These are phyloP conservation scores for Scaptomyza graminum DNA, from an alignment of 1,140 invertebrate species.

Conservation along the genomic window DNA sequence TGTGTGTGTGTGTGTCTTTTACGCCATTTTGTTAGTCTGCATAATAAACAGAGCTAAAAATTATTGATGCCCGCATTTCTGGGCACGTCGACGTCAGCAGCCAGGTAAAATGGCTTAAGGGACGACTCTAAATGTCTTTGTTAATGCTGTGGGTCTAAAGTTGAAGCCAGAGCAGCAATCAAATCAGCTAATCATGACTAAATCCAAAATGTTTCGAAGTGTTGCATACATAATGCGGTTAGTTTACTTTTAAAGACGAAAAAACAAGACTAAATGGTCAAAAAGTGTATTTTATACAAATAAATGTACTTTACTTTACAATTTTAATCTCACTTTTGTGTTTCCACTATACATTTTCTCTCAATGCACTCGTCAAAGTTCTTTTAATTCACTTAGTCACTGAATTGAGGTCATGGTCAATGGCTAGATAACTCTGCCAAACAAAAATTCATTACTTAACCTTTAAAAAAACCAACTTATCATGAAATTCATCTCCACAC, in stretches of 20 bases:
- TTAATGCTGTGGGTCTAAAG: background rate
- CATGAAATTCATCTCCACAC: background rate
- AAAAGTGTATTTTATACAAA: too few species aligned
- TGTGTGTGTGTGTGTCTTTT: conserved; percentile 21
- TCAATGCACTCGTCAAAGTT: too few species aligned
- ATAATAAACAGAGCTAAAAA: conserved; percentile 79
- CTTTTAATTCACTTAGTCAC: background rate
- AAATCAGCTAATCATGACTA: conserved; percentile 6
- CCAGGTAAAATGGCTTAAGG: conserved; percentile 42
- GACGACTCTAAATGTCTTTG: conserved; percentile 22
- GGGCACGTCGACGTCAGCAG: conserved; percentile 61
- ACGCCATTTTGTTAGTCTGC: conserved; percentile 78
- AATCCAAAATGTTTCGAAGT: background rate
- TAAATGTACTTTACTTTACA: too few species aligned
- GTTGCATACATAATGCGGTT: background rate
- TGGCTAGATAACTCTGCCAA: background rate
- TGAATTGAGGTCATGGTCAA: conserved; percentile 7
- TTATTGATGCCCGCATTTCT: conserved; percentile 78
- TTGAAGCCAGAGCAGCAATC: conserved; percentile 3
- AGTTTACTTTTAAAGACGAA: too few species aligned
- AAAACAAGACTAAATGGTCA: too few species aligned
- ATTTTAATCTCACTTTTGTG: too few species aligned
- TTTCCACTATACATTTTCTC: too few species aligned
- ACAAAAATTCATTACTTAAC: background rate
- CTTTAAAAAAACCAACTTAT: background rate